These are phyloP conservation scores for Drosophila athabasca DNA, from an alignment of 1,140 invertebrate species.

Conservation along the genomic window DNA sequence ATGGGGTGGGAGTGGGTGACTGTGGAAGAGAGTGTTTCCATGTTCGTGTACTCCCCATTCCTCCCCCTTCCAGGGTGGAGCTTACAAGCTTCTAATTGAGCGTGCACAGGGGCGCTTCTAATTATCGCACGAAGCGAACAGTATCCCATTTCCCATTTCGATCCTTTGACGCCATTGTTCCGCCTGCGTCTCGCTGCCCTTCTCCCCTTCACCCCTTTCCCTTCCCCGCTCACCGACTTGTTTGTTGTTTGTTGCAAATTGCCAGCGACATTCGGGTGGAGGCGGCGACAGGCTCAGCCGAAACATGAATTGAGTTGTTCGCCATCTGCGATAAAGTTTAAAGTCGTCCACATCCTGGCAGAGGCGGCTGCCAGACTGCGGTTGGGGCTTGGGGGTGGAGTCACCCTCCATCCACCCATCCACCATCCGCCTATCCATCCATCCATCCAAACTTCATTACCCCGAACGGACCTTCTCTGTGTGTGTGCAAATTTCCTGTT, in stretches of 20 bases:
- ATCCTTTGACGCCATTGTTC: constrained; percentile 68
- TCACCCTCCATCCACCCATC: constrained; percentile 8
- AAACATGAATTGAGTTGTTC: constrained; percentile 74
- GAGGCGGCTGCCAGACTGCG: constrained; percentile 13
- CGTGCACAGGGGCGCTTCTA: constrained; percentile 71
- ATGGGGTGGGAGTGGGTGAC: constrained; percentile 21
- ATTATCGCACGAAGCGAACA: constrained; percentile 71
- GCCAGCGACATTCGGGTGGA: constrained; percentile 60
- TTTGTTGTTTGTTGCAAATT: constrained; percentile 61
- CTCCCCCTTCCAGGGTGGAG: constrained; percentile 5
- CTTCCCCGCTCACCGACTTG: constrained; percentile 3
- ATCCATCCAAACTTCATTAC: constrained; percentile 72
- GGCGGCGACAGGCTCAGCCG: constrained; percentile 44
- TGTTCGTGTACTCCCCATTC: constrained; percentile 23
- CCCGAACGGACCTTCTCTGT: constrained; percentile 25
- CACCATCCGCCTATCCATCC: constrained; percentile 36
- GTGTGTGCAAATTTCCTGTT: constrained; percentile 79
- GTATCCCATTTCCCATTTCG: constrained; percentile 69
- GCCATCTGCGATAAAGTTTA: constrained; percentile 59
- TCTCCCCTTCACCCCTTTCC: no score
- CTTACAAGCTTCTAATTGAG: constrained; percentile 78
- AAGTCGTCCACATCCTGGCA: constrained; percentile 35
- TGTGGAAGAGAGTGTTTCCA: constrained; percentile 29
- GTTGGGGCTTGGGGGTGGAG: constrained; percentile 3
- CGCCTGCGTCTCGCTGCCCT: constrained; percentile 16